Conservation (phyloP, 1,140 invertebrate genomes). For the Ctenoplectra terminalis region DNA sequence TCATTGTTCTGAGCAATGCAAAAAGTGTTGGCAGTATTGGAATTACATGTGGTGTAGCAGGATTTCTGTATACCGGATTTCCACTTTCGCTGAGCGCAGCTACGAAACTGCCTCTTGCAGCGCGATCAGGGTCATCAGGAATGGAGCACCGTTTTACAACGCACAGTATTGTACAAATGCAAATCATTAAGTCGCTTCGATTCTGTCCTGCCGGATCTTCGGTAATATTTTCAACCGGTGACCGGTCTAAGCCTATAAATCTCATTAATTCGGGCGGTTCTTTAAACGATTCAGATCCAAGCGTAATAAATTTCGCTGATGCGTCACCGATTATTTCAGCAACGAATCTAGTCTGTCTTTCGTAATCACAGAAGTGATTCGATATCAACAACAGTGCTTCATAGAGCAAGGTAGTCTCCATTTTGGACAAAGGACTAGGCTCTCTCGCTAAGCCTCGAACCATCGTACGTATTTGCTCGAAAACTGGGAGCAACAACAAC, state of each 20-base stretch:
- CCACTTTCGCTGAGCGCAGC: conserved; percentile 89
- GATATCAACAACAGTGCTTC: conserved; percentile 92
- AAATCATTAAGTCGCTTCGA: conserved; percentile 86
- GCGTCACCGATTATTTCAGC: conserved; percentile 89
- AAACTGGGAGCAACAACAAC: conserved; percentile 91
- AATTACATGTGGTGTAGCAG: conserved; percentile 91
- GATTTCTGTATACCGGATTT: conserved; percentile 92
- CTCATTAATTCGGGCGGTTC: conserved; percentile 88
- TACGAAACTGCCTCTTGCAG: conserved; percentile 91
- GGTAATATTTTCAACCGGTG: conserved; percentile 86
- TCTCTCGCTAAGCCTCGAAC: conserved; percentile 75
- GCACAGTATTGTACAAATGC: conserved; percentile 90
- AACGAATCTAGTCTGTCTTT: conserved; percentile 91
- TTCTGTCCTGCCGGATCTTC: conserved; percentile 85
- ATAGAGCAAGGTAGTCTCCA: conserved; percentile 91
- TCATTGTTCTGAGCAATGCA: conserved; percentile 89
- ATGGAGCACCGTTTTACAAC: conserved; percentile 93
- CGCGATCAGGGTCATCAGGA: conserved; percentile 91
- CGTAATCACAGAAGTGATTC: conserved; percentile 95
- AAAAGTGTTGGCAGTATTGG: conserved; percentile 91
- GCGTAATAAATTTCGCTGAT: conserved; percentile 85
- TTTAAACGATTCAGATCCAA: conserved; percentile 84
- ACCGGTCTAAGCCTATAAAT: conserved; percentile 89
- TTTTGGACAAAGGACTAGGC: conserved; percentile 88
- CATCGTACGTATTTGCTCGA: conserved; percentile 91